A percentile compares a stretch with the other conserved stretches of the same genome.
These are phyloP conservation scores for Acrocephalus scirpaceus DNA, from an alignment of 2,797 vertebrate genomes.

Conservation along the genomic window DNA sequence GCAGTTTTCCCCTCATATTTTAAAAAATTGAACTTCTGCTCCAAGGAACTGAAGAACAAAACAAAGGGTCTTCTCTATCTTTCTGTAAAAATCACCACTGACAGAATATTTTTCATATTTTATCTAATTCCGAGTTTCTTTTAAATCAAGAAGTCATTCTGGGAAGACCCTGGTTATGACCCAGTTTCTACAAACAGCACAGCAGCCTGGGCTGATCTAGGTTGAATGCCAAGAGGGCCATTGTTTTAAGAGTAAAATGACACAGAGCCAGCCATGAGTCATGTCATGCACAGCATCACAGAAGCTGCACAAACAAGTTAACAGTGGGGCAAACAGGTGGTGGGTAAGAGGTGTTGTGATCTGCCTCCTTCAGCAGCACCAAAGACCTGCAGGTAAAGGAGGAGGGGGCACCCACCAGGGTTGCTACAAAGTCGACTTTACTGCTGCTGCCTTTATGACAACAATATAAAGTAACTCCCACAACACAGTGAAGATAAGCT, in stretches of 20 bases:
- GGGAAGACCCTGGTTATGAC: conserved; percentile 18
- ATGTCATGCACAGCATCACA: background rate
- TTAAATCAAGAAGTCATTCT: conserved; percentile 25
- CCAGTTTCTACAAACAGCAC: conserved; percentile 31
- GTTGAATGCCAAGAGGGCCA: conserved; percentile 29
- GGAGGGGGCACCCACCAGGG: conserved; percentile 29
- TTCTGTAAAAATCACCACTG: background rate
- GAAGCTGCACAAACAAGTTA: background rate
- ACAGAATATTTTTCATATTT: background rate
- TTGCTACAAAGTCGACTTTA: conserved; percentile 72
- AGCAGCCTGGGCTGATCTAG: background rate
- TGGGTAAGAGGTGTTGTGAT: background rate
- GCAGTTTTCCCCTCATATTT: background rate
- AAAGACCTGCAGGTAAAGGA: conserved; percentile 40
- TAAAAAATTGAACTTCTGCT: conserved; percentile 16
- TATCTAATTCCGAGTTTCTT: conserved; percentile 31
- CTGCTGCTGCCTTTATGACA: conserved; percentile 76
- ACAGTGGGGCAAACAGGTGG: background rate
- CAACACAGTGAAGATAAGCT: conserved; percentile 80
- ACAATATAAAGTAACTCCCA: conserved; percentile 79
- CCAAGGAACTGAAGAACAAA: background rate
- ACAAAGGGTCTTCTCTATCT: background rate
- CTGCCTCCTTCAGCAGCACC: background rate
- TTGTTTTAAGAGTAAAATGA: conserved; percentile 46
- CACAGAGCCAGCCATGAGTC: background rate